A percentile compares a stretch with the other conserved stretches of the same genome.
Conservation (phyloP, 2,797 vertebrate genomes). For the Limosa lapponica region DNA sequence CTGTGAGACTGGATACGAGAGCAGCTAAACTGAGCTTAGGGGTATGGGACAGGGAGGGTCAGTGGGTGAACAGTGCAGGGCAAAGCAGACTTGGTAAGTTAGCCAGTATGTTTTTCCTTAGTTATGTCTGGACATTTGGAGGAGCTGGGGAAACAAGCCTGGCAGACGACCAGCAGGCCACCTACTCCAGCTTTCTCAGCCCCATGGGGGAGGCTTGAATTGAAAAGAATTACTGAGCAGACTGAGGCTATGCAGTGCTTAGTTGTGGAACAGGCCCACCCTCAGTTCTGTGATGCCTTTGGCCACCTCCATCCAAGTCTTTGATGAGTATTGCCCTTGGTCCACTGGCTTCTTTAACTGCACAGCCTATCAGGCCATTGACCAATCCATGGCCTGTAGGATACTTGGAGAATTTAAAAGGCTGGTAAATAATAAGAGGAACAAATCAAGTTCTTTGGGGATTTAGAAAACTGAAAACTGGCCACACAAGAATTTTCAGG, state of each 20-base stretch:
- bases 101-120: conserved; percentile 24
- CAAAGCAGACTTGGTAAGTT: not conserved
- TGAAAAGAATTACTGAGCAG: conserved; percentile 50
- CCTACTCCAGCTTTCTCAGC: conserved; percentile 54
- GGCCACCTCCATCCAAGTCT: conserved; percentile 33
- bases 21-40: not conserved
- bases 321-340: conserved; percentile 32
- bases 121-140: not conserved
- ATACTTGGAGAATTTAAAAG: not conserved
- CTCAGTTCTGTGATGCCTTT: conserved; percentile 55
- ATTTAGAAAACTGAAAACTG: not conserved
- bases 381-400: not conserved
- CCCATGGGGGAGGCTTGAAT: conserved; percentile 22
- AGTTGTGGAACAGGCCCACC: conserved; percentile 60
- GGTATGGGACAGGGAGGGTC: not conserved
- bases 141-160: conserved; percentile 28
- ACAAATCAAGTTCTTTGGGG: not conserved
- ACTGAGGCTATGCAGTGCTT: conserved; percentile 42
- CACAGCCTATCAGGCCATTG: not conserved
- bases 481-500: not conserved
- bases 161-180: conserved; percentile 53
- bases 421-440: not conserved
- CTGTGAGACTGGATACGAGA: not conserved
- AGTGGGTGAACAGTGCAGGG: not conserved
- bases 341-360: conserved; percentile 3